A percentile compares a stretch with the other conserved stretches of the same genome.
Conservation (phyloP, 2,888 invertebrate genomes). For the Dynastes maya region DNA sequence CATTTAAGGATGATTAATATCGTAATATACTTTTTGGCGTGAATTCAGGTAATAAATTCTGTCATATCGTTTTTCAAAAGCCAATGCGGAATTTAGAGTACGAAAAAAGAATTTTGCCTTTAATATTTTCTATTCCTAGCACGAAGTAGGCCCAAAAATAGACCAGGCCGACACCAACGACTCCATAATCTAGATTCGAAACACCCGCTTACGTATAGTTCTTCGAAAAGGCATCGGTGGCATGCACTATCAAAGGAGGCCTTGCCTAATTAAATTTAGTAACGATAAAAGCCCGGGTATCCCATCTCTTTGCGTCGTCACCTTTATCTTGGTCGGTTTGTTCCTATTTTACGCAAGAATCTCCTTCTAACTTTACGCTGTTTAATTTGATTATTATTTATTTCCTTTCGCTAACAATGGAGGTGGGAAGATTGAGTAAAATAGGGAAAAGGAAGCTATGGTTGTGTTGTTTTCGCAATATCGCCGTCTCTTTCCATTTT, state of each 20-base stretch:
- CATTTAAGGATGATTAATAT: too few species aligned
- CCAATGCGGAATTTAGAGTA: too few species aligned
- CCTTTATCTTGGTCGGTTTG: too few species aligned
- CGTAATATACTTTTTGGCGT: too few species aligned
- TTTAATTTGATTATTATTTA: background rate
- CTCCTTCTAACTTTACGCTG: background rate
- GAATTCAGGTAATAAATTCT: background rate
- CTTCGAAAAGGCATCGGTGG: background rate
- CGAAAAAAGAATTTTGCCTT: background rate
- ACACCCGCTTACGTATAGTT: background rate
- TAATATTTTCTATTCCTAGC: background rate
- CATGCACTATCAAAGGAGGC: background rate
- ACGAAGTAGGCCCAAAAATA: background rate
- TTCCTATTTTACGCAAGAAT: background rate
- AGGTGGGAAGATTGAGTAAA: too few species aligned
- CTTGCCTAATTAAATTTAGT: slow-evolving; percentile 19
- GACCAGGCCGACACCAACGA: background rate
- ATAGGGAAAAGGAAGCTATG: background rate
- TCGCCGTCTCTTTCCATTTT: background rate
- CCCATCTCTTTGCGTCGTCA: too few species aligned
- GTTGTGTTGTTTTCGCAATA: background rate
- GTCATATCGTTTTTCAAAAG: too few species aligned
- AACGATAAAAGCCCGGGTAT: slow-evolving; percentile 8
- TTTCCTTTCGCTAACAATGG: background rate
- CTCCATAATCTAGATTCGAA: slow-evolving; percentile 11